Evolutionary conservation across 2,113 vertebrate species (phyloP), one percentile per base, ranked within the genome.

Genomic region (Rhinopomastus cyanomelas): DNA sequence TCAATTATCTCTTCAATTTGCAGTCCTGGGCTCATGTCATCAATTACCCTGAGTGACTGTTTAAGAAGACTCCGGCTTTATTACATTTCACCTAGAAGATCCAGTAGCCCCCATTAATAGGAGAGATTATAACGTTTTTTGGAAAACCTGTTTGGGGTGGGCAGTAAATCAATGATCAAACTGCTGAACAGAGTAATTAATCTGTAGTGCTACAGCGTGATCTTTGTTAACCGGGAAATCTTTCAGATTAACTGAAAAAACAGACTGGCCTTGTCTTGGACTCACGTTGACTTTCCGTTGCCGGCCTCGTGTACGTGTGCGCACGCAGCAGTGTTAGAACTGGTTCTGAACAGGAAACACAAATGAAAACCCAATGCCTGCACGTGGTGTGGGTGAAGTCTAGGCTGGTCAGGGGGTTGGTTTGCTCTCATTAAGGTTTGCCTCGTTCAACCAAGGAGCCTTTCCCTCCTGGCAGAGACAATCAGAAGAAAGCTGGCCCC

Each of bases 1-100:
- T 94, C 91, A 94, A 75, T 97, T 95, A 92, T 93, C 75, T 86
- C 86, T 94, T 93, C 85, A 57, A 44, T 91, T 89, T 86, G 77
- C 60, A 95, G 27, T 62, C 65, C 48, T 72, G 73, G 55, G 60
- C 56, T 88, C 65, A 59, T 53, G 46, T 87, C 75, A 85, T 89
- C 79, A 85, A 71, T 96, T 92, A 86, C 82, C 44, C 60, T 88
- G 90, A 89, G 73, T 81, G 88, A 79, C 26, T 87, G 71, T 87
- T 95, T 92, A 89, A 94, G 97, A 96, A 94, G 95, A 87, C 77
- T 87, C 93, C 62, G 79, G 83, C 86, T 95, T 94, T 90, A 83
- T 84, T 93, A 55, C 72, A 64, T 53, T 93, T 93, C 88, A 88
- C 92, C 89, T 90, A 78, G 76, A 87, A 79, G 57, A 83, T 88